Evolutionary conservation across 2,888 invertebrate genomes (phyloP).

Genomic region (Ectobius pallidus): DNA sequence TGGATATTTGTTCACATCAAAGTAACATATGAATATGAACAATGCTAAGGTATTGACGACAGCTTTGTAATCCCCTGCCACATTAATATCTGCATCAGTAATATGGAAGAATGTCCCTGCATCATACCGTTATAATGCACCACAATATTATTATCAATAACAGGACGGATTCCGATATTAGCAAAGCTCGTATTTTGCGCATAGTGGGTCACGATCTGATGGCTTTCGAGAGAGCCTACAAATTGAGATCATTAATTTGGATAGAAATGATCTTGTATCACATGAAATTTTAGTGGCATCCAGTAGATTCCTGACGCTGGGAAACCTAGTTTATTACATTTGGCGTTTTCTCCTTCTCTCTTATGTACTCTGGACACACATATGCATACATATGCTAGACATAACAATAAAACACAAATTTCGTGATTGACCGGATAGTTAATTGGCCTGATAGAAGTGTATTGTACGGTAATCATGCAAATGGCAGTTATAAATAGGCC

Average conservation of each 20-base stretch:
- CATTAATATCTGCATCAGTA: neutral
- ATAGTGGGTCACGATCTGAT: neutral
- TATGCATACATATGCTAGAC: no score
- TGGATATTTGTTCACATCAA: no score
- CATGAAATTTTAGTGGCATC: neutral
- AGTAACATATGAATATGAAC: no score
- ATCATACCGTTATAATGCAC: neutral
- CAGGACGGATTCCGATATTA: neutral
- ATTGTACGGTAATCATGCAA: conserved; percentile 41
- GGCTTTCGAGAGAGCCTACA: neutral
- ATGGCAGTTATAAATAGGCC: conserved; percentile 35
- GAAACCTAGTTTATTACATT: conserved; percentile 20
- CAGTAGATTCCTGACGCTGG: conserved; percentile 17
- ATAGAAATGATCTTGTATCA: neutral
- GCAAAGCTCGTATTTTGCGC: neutral
- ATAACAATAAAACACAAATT: conserved; percentile 33
- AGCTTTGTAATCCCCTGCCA: neutral
- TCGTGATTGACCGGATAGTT: conserved; percentile 41
- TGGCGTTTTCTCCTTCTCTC: conserved; percentile 6
- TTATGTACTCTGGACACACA: neutral
- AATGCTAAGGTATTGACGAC: neutral
- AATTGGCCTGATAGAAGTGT: conserved; percentile 41
- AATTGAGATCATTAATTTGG: neutral
- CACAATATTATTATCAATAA: conserved; percentile 12
- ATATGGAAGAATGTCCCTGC: neutral